These are phyloP conservation scores for Teleopsis dalmanni DNA, from an alignment of 1,140 invertebrate species.

Conservation along the genomic window DNA sequence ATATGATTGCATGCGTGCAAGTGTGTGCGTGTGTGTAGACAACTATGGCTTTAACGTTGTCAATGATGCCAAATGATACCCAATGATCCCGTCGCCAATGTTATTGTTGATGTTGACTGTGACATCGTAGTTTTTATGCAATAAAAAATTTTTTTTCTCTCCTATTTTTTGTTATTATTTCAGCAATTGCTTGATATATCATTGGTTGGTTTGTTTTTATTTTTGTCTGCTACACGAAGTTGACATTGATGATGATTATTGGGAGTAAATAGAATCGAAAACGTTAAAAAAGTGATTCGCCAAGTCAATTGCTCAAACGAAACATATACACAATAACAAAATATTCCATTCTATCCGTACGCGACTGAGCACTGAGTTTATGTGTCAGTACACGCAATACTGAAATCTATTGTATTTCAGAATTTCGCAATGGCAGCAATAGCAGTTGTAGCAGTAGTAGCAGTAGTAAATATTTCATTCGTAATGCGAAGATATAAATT, in stretches of 20 bases:
- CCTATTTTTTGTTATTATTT: neutral
- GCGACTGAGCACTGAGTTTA: slow-evolving; percentile 2
- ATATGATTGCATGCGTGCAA: neutral
- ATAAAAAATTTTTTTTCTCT: slow-evolving; percentile 2
- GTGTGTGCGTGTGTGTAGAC: neutral
- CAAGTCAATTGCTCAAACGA: slow-evolving; percentile 16
- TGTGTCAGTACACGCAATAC: neutral
- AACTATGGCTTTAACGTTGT: neutral
- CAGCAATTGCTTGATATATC: neutral
- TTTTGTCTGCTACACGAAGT: slow-evolving; percentile 18
- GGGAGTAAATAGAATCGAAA: slow-evolving; percentile 44
- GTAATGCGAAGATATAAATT: slow-evolving; percentile 42
- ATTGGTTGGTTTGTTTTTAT: neutral
- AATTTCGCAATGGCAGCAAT: too few relatives aligned
- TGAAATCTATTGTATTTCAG: neutral
- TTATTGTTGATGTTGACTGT: neutral
- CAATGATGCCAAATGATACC: neutral
- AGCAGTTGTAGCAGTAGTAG: too few relatives aligned
- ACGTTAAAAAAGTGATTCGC: slow-evolving; percentile 20
- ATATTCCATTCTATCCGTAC: neutral
- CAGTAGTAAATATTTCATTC: slow-evolving; percentile 17
- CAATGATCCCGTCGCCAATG: neutral
- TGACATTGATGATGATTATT: slow-evolving; percentile 44
- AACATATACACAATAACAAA: neutral
- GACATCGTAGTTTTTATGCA: neutral